phyloP scores from a whole-genome alignment of 2,113 vertebrate species.

The Martes martes region DNA sequence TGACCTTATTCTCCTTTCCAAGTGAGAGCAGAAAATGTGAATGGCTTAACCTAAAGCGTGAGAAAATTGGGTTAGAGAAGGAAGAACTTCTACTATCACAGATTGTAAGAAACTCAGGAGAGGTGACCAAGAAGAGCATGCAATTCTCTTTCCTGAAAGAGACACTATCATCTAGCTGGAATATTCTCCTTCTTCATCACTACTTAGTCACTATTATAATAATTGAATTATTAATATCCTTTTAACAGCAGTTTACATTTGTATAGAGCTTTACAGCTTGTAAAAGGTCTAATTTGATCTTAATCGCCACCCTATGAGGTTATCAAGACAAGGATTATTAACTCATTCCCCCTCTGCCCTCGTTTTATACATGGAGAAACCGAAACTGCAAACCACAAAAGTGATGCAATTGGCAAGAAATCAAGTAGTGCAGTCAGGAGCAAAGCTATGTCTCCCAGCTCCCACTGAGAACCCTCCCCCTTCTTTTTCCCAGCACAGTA shows the following conservation, averaged over 20 bases:
- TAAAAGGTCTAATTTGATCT: slow-evolving; percentile 48
- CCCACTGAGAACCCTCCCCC: not conserved
- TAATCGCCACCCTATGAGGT: slow-evolving; percentile 28
- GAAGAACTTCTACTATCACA: slow-evolving; percentile 42
- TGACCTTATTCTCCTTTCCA: slow-evolving; percentile 61
- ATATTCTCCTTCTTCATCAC: not conserved
- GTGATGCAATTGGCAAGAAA: slow-evolving; percentile 36
- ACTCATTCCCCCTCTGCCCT: not conserved
- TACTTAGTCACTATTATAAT: slow-evolving; percentile 25
- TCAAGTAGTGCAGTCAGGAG: not conserved
- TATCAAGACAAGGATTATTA: slow-evolving; percentile 58
- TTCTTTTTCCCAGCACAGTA: not conserved
- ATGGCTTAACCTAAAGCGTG: slow-evolving; percentile 30
- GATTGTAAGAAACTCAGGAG: slow-evolving; percentile 2
- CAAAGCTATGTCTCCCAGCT: not conserved
- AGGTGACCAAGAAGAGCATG: not conserved
- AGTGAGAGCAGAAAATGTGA: slow-evolving; percentile 52
- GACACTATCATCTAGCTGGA: not conserved
- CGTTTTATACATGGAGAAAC: slow-evolving; percentile 25
- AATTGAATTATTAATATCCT: slow-evolving; percentile 56
- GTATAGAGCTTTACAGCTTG: slow-evolving; percentile 26
- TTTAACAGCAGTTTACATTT: slow-evolving; percentile 57
- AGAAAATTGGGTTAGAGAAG: slow-evolving; percentile 44
- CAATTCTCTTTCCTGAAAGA: not conserved
- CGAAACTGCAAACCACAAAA: not conserved